Evolutionary conservation across 1,140 invertebrate species (phyloP).

Genomic region (Drosophila punjabiensis): DNA sequence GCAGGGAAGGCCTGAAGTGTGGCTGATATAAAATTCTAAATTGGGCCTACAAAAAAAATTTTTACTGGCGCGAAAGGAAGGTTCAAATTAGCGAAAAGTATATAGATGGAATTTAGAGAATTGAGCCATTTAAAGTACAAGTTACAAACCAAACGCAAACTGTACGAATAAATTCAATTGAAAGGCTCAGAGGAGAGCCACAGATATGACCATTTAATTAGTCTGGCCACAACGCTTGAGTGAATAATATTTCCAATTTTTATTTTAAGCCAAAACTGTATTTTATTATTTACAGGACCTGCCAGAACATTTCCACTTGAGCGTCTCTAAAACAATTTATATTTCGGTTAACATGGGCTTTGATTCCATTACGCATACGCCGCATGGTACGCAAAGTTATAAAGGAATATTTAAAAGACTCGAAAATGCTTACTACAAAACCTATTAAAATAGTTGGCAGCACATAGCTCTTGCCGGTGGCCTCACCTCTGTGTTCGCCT

Average conservation of each 20-base stretch:
- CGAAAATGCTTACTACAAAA: slow-evolving; percentile 44
- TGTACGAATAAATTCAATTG: not conserved
- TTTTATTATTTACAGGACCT: not conserved
- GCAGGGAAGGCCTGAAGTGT: slow-evolving; percentile 28
- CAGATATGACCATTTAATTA: slow-evolving; percentile 18
- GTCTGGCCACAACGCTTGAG: not conserved
- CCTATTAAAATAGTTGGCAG: slow-evolving; percentile 52
- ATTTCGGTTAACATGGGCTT: slow-evolving; percentile 12
- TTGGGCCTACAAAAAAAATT: slow-evolving; percentile 1
- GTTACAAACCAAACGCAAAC: too few species aligned
- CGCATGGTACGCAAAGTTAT: slow-evolving; percentile 6
- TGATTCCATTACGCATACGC: slow-evolving; percentile 52
- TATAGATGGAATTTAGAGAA: too few species aligned
- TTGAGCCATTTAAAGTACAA: not conserved
- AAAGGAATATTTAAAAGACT: slow-evolving; percentile 40
- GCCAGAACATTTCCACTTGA: not conserved
- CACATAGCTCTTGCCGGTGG: slow-evolving; percentile 35
- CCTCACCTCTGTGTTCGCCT: not conserved
- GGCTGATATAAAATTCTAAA: slow-evolving; percentile 28
- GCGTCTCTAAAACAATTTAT: slow-evolving; percentile 6
- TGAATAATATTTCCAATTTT: slow-evolving; percentile 5
- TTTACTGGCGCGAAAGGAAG: not conserved
- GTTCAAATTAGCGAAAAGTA: slow-evolving; percentile 6
- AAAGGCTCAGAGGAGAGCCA: not conserved
- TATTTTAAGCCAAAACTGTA: not conserved